These are phyloP conservation scores for Brachycybe producta DNA, from an alignment of 2,888 invertebrate species.

Conservation along the genomic window DNA sequence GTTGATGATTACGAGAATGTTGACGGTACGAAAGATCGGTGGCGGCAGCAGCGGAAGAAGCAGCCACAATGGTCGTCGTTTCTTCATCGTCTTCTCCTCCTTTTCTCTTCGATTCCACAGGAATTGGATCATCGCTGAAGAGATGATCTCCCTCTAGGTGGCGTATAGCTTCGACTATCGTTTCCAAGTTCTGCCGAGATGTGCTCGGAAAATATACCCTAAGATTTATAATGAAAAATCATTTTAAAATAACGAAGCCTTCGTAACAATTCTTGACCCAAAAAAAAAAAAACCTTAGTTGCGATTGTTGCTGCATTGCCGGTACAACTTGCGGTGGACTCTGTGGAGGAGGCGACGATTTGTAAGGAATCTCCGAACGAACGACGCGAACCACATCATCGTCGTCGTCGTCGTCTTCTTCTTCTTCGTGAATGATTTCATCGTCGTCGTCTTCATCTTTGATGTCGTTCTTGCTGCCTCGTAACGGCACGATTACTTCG, in stretches of 20 bases:
- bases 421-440: not conserved
- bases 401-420: not conserved
- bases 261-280: not conserved
- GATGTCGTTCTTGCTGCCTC: too few relatives aligned
- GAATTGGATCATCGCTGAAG: constrained; percentile 51
- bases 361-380: not conserved
- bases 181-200: constrained; percentile 88
- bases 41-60: not conserved
- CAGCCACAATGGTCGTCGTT: not conserved
- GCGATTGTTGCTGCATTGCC: too few relatives aligned
- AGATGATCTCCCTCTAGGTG: constrained; percentile 93
- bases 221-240: constrained; percentile 5
- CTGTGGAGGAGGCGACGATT: not conserved
- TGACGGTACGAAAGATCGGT: not conserved
- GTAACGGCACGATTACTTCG: too few relatives aligned
- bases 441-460: not conserved
- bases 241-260: too few relatives aligned
- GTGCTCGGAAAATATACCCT: constrained; percentile 38
- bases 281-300: not conserved
- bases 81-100: not conserved
- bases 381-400: not conserved
- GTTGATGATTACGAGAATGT: constrained; percentile 8
- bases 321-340: too few relatives aligned
- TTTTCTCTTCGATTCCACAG: constrained; percentile 3
- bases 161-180: constrained; percentile 95